Evolutionary conservation across 2,113 vertebrate species (phyloP).

Genomic region (Pithys albifrons): DNA sequence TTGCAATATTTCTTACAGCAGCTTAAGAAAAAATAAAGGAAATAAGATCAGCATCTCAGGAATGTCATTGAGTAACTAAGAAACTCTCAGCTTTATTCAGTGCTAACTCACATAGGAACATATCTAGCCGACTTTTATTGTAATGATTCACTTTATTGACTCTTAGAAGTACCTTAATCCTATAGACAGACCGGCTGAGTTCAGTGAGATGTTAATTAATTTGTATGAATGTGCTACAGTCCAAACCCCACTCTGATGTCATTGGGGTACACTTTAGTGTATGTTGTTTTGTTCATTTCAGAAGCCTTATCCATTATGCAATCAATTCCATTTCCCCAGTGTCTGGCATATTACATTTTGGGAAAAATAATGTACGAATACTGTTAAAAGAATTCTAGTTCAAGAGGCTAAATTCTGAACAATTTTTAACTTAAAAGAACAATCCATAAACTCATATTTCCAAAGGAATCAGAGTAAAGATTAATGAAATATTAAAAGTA

Average conservation of each 20-base stretch:
- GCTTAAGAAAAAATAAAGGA: not conserved
- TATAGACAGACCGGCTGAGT: not conserved
- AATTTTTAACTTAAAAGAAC: not conserved
- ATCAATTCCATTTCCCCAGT: not conserved
- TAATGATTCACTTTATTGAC: not conserved
- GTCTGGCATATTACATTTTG: not conserved
- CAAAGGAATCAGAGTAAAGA: not conserved
- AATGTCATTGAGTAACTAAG: not conserved
- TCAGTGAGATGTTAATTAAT: not conserved
- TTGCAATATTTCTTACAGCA: not conserved
- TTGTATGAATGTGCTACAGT: not conserved
- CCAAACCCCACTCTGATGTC: not conserved
- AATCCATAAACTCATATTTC: constrained; percentile 19
- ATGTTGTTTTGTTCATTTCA: constrained; percentile 15
- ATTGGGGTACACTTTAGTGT: not conserved
- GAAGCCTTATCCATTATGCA: constrained; percentile 13
- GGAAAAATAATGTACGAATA: not conserved
- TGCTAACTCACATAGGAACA: not conserved
- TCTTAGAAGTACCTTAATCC: constrained; percentile 9
- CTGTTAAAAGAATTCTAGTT: not conserved
- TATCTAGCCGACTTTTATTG: not conserved
- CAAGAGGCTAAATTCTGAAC: constrained; percentile 14
- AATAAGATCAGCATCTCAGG: not conserved
- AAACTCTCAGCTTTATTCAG: not conserved
- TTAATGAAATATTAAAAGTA: constrained; percentile 44